These are phyloP conservation scores for human (Homo sapiens) DNA, from an alignment of 2,113 vertebrate genomes.

Conservation along the genomic window GRCh38 chr5:149196001-149196500, in stretches of 20 bases:
- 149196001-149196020: neutral
- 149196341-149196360: neutral
- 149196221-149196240: conserved; percentile 7
- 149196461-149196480: neutral
- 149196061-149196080: neutral
- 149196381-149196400: neutral
- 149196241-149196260: neutral
- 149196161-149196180: neutral
- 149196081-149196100: neutral
- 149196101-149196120: neutral
- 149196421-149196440: neutral
- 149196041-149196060: neutral
- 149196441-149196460: neutral
- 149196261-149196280: neutral
- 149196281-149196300: neutral
- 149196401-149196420: neutral
- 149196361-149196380: neutral
- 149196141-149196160: neutral
- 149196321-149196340: conserved; percentile 32
- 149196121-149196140: neutral
- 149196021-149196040: neutral
- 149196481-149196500: neutral
- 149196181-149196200: neutral
- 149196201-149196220: neutral
- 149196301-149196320: neutral